Evolutionary conservation across 2,888 invertebrate species (phyloP).

Genomic region (Agriotes lineatus): DNA sequence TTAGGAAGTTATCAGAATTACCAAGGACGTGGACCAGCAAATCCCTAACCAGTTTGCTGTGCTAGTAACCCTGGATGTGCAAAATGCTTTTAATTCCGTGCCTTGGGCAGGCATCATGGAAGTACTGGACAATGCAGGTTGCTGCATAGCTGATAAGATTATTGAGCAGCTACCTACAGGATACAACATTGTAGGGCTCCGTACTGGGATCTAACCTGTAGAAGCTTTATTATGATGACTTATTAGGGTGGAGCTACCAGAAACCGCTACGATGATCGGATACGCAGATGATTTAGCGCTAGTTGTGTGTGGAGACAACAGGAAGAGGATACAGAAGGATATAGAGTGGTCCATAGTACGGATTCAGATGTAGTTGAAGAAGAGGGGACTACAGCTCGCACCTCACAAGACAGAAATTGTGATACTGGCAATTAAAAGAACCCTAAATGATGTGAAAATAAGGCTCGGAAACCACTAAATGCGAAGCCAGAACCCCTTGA

Average conservation of each 20-base stretch:
- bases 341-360: background rate
- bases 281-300: constrained; percentile 31
- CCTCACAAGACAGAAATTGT: constrained; percentile 36
- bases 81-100: constrained; percentile 29
- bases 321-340: background rate
- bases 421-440: constrained; percentile 29
- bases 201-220: constrained; percentile 20
- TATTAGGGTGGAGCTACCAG: constrained; percentile 16
- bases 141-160: background rate
- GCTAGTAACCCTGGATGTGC: constrained; percentile 22
- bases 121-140: background rate
- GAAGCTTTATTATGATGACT: constrained; percentile 13
- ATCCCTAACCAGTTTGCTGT: no score
- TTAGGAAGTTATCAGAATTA: no score
- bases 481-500: background rate
- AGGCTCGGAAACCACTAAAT: background rate
- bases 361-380: background rate
- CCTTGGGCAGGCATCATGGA: constrained; percentile 20
- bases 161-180: background rate
- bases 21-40: no score
- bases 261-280: constrained; percentile 17
- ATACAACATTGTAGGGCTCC: background rate
- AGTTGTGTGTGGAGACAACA: background rate
- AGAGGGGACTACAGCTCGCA: constrained; percentile 25
- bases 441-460: constrained; percentile 13